phyloP scores from a whole-genome alignment of 2,797 vertebrate genomes.

The Steatocranus sp. region DNA sequence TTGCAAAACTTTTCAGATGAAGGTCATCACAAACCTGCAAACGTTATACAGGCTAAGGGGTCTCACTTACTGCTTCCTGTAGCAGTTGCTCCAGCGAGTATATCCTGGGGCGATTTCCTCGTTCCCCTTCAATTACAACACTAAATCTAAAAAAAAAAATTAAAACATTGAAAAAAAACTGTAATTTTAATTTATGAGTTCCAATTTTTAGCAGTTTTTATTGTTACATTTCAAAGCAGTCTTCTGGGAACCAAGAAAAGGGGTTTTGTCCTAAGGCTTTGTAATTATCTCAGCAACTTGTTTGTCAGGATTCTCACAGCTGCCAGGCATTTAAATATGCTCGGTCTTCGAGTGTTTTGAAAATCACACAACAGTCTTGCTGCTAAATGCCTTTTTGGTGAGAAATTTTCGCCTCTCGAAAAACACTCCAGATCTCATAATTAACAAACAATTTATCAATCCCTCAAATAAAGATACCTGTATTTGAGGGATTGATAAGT shows the following conservation, averaged over 20 bases:
- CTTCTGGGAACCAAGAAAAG: not conserved
- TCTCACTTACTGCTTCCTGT: conserved; percentile 87
- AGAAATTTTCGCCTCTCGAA: not conserved
- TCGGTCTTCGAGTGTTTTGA: conserved; percentile 7
- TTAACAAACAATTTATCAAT: not conserved
- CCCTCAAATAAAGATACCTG: not conserved
- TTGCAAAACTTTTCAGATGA: not conserved
- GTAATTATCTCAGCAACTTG: conserved; percentile 3
- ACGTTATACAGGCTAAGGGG: not conserved
- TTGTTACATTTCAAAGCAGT: not conserved
- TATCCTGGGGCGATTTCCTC: conserved; percentile 90
- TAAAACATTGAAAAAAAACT: not conserved
- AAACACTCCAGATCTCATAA: not conserved
- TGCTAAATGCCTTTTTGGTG: not conserved
- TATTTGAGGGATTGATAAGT: not conserved
- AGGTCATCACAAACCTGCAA: not conserved
- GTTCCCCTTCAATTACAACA: conserved; percentile 91
- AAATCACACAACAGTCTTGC: not conserved
- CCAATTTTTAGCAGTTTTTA: not conserved
- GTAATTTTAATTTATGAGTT: not conserved
- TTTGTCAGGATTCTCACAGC: conserved; percentile 29
- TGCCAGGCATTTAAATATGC: conserved; percentile 6
- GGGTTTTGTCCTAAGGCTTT: conserved; percentile 15
- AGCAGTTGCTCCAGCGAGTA: conserved; percentile 95
- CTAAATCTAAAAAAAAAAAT: conserved; percentile 80